These are phyloP conservation scores for Mixornis gularis DNA, from an alignment of 2,113 vertebrate species.

Conservation along the genomic window DNA sequence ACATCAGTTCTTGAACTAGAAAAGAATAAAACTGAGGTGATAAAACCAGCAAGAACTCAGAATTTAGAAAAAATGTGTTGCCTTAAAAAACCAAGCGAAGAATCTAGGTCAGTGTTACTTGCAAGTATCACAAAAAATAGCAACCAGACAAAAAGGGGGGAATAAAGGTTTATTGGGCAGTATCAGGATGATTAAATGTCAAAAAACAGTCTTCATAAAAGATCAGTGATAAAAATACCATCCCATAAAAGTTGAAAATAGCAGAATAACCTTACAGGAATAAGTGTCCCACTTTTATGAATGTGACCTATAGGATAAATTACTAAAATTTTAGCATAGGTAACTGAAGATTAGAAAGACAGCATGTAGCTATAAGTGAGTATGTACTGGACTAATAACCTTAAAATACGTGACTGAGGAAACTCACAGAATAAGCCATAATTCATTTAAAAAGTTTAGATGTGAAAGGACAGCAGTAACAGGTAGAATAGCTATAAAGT, in stretches of 20 bases:
- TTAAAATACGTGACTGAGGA: neutral
- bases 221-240: conserved; percentile 30
- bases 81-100: neutral
- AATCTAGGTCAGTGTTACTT: neutral
- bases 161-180: neutral
- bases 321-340: neutral
- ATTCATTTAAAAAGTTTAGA: neutral
- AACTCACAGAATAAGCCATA: neutral
- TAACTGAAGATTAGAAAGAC: conserved; percentile 7
- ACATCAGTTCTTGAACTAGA: neutral
- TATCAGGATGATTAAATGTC: neutral
- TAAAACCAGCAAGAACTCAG: neutral
- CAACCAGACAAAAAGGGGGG: neutral
- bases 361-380: neutral
- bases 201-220: neutral
- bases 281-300: conserved; percentile 37
- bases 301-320: conserved; percentile 13
- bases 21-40: neutral
- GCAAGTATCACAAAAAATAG: neutral
- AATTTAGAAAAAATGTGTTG: neutral
- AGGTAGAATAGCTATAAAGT: neutral
- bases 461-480: neutral
- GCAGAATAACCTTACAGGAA: conserved; percentile 14
- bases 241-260: neutral
- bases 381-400: neutral